Conservation (phyloP, 2,888 invertebrate genomes). For the Odontothrips loti region DNA sequence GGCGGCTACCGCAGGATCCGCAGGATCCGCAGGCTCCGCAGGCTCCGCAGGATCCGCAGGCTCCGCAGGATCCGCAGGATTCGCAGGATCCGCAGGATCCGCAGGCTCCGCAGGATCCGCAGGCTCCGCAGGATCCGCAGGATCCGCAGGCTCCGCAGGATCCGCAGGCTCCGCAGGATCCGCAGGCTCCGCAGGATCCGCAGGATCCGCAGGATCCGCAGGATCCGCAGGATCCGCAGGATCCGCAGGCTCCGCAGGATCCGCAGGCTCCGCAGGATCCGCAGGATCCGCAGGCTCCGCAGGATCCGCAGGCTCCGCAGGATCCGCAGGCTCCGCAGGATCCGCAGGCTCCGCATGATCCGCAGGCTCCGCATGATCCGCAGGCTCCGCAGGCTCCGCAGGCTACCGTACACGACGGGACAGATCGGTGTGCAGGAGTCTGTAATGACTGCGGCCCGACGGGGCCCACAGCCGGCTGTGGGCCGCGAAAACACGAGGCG, state of each 20-base stretch:
- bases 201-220: neutral
- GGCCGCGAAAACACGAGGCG: no score
- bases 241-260: neutral
- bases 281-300: neutral
- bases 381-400: neutral
- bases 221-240: no score
- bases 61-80: no score
- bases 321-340: neutral
- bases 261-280: neutral
- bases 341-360: neutral
- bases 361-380: neutral
- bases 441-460: no score
- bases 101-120: neutral
- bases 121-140: neutral
- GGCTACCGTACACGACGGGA: slow-evolving; percentile 1
- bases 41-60: neutral
- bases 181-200: neutral
- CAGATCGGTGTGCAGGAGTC: no score
- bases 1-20: no score
- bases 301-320: neutral
- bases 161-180: neutral
- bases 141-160: neutral
- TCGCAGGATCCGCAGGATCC: no score
- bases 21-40: neutral
- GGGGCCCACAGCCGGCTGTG: no score